These are phyloP conservation scores for Aporrectodea caliginosa DNA, from an alignment of 1,140 invertebrate genomes.

Conservation along the genomic window DNA sequence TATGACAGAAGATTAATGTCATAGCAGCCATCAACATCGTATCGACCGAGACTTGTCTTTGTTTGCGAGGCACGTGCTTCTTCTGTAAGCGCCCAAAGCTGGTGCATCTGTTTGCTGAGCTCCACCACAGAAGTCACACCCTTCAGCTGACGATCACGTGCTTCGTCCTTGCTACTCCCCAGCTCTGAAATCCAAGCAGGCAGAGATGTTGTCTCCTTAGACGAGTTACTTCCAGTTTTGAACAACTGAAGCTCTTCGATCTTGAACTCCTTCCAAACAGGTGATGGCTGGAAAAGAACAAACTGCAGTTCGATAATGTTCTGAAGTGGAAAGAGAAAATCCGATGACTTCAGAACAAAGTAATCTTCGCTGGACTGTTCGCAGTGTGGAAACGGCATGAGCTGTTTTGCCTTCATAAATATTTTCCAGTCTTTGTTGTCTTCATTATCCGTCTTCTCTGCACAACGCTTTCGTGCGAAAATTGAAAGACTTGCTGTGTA, in stretches of 20 bases:
- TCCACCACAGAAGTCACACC: slow-evolving; percentile 42
- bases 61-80: slow-evolving; percentile 43
- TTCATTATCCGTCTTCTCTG: slow-evolving; percentile 24
- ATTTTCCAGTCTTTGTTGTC: slow-evolving; percentile 54
- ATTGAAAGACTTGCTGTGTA: slow-evolving; percentile 56
- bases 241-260: slow-evolving; percentile 58
- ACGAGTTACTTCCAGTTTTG: slow-evolving; percentile 31
- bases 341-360: slow-evolving; percentile 55
- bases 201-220: slow-evolving; percentile 26
- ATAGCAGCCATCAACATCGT: slow-evolving; percentile 41
- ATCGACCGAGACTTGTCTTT: slow-evolving; percentile 42
- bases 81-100: slow-evolving; percentile 49
- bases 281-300: slow-evolving; percentile 60
- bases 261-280: slow-evolving; percentile 59
- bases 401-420: slow-evolving; percentile 51
- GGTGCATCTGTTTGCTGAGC: slow-evolving; percentile 44
- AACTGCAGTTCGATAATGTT: slow-evolving; percentile 53
- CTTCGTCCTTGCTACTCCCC: slow-evolving; percentile 39
- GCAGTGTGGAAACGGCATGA: slow-evolving; percentile 58
- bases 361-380: slow-evolving; percentile 57
- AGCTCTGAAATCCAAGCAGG: slow-evolving; percentile 44
- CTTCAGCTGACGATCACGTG: slow-evolving; percentile 42
- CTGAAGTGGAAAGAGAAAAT: slow-evolving; percentile 49
- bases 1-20: slow-evolving; percentile 15
- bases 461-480: slow-evolving; percentile 35